Evolutionary conservation across 2,888 invertebrate species (phyloP).

Genomic region (Ophion ventricosus): DNA sequence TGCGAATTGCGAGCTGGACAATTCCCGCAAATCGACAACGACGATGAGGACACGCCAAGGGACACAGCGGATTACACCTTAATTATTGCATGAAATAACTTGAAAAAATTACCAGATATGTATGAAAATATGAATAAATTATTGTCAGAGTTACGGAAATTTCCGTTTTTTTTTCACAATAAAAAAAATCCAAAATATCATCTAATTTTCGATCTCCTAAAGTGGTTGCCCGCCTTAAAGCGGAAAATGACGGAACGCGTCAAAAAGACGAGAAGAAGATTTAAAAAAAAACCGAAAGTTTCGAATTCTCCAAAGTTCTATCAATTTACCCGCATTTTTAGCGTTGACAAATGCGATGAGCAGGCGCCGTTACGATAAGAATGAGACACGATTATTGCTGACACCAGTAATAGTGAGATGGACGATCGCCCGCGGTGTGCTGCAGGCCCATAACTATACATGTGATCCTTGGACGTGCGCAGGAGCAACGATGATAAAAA

Average conservation of each 20-base stretch:
- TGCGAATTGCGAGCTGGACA: no score
- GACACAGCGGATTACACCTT: no score
- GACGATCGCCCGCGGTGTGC: slow-evolving; percentile 38
- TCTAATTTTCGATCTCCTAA: no score
- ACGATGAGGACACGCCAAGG: no score
- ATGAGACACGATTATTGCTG: slow-evolving; percentile 64
- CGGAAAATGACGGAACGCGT: neutral
- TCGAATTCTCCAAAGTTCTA: neutral
- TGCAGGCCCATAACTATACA: neutral
- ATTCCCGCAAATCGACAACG: no score
- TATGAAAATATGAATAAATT: no score
- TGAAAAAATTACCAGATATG: no score
- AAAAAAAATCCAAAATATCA: no score
- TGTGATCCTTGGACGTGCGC: neutral
- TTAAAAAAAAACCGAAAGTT: neutral
- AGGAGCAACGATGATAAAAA: slow-evolving; percentile 18
- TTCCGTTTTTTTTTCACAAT: no score
- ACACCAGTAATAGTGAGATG: slow-evolving; percentile 50
- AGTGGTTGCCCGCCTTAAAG: no score
- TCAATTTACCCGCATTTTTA: slow-evolving; percentile 27
- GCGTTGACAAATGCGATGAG: slow-evolving; percentile 39
- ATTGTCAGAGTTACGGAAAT: no score
- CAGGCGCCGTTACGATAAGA: slow-evolving; percentile 21
- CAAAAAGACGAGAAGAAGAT: neutral
- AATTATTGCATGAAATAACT: no score